Evolutionary conservation across 30 jellyfish, hydroid and myxozoan species (phyloP), one percentile per base, ranked within the genome.

Genomic region (Nemopilema nomurai): DNA sequence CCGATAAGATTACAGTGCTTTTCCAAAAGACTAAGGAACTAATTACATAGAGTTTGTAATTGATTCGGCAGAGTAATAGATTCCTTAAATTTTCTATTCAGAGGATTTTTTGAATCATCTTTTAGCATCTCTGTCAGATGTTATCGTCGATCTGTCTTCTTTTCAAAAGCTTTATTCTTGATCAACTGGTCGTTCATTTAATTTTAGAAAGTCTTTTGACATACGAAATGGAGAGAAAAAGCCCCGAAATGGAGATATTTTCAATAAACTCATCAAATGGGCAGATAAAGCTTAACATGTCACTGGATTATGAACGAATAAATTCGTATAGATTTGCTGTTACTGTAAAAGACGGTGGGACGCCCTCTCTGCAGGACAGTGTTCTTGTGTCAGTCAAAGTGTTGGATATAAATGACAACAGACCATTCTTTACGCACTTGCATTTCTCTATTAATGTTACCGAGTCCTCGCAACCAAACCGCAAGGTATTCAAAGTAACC

Each of bases 371-470:
- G 23, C 64, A 78, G 63, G 96, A 91, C 83, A 89, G 65, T 16
- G 80, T 97, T 1, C 90, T 64, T 50, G 88, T 94, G 22, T 19
- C 67, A 24, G 80, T 94, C 16, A 82, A 94, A 7, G 94, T 93
- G n/a, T 16, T 83, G 17, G 99, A 94, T 82, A 96, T 81, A 22
- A 94, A 89, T 67, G 97, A 94, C 84, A 89, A 94, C 67, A 62
- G 77, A 49, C 99, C 99, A 25, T 28, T 23, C 6, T 94, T 94
- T 86, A 28, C 22, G 0, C 72, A 69, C 19, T 69, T 94, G 4
- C 20, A 63, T 21, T 30, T 79, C 19, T 81, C 21, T 26, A 50
- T 94, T 16, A 75, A 80, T 64, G 90, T 94, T 6, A 75, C 92
- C 0, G 96, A 89, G 69, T 74, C 97, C 4, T 62, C 96, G 66